Evolutionary conservation across 2,113 vertebrate species (phyloP).

Genomic region (Triplophysa dalaica): DNA sequence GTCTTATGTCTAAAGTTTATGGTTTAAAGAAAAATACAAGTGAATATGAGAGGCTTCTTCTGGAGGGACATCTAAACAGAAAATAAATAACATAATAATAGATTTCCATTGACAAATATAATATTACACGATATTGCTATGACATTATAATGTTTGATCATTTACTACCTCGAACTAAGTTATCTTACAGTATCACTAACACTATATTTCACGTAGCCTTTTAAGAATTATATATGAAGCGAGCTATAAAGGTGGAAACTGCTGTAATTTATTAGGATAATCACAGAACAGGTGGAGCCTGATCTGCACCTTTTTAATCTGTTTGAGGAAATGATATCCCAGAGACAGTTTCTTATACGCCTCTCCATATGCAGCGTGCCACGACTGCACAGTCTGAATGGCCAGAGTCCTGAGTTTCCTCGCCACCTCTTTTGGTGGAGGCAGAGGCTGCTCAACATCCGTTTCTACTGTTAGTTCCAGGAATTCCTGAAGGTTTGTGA

Average conservation of each 20-base stretch:
- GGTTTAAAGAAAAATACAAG: too few species aligned
- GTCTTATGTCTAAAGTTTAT: too few species aligned
- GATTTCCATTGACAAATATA: too few species aligned
- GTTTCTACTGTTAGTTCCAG: slow-evolving; percentile 89
- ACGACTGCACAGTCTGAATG: slow-evolving; percentile 77
- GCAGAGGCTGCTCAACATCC: slow-evolving; percentile 83
- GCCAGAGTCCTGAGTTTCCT: slow-evolving; percentile 81
- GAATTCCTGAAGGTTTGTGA: slow-evolving; percentile 87
- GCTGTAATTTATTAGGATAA: not conserved
- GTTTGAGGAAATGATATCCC: slow-evolving; percentile 87
- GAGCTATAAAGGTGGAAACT: not conserved
- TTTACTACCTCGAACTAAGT: too few species aligned
- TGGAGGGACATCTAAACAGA: too few species aligned
- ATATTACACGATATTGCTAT: too few species aligned
- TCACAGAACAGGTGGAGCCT: not conserved
- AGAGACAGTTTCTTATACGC: slow-evolving; percentile 91
- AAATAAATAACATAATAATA: too few species aligned
- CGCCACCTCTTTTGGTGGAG: slow-evolving; percentile 85
- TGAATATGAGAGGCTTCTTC: too few species aligned
- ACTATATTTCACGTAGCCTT: too few species aligned
- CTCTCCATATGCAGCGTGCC: slow-evolving; percentile 81
- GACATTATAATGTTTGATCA: too few species aligned
- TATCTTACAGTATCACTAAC: too few species aligned
- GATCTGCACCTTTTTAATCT: slow-evolving; percentile 82
- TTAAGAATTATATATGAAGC: not conserved